Conservation (phyloP, 2,113 vertebrate genomes). For the Zootoca vivipara region DNA sequence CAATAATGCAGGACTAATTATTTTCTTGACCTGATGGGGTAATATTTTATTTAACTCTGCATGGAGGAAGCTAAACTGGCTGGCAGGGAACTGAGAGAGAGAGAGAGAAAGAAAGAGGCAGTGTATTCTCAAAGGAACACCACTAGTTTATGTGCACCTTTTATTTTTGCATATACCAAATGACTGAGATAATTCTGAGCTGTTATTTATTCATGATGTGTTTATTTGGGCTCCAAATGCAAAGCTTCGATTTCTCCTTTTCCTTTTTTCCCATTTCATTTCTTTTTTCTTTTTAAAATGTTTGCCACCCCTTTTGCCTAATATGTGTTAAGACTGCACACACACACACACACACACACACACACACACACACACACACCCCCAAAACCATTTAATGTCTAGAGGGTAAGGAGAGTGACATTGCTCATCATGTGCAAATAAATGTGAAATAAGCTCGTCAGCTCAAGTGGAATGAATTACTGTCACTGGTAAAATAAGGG, state of each 20-base stretch:
- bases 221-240: conserved; percentile 56
- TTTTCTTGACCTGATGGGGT: conserved; percentile 76
- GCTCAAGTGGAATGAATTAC: conserved; percentile 79
- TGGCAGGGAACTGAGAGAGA: conserved; percentile 58
- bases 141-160: conserved; percentile 64
- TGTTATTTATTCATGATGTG: conserved; percentile 76
- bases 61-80: conserved; percentile 64
- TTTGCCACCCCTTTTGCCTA: conserved; percentile 19
- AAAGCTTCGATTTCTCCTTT: conserved; percentile 51
- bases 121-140: conserved; percentile 61
- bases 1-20: conserved; percentile 79
- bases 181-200: conserved; percentile 68
- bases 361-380: too few relatives aligned
- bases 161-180: conserved; percentile 62
- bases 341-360: conserved; percentile 31
- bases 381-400: conserved; percentile 71
- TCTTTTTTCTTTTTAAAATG: conserved; percentile 15
- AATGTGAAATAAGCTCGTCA: conserved; percentile 74
- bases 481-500: conserved; percentile 76
- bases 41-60: conserved; percentile 79
- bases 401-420: conserved; percentile 76
- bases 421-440: conserved; percentile 76
- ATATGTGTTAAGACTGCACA: conserved; percentile 73
- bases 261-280: too few relatives aligned
- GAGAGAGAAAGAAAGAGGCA: background rate